Conservation (phyloP, 1,140 invertebrate genomes). For the Nephila pilipes region DNA sequence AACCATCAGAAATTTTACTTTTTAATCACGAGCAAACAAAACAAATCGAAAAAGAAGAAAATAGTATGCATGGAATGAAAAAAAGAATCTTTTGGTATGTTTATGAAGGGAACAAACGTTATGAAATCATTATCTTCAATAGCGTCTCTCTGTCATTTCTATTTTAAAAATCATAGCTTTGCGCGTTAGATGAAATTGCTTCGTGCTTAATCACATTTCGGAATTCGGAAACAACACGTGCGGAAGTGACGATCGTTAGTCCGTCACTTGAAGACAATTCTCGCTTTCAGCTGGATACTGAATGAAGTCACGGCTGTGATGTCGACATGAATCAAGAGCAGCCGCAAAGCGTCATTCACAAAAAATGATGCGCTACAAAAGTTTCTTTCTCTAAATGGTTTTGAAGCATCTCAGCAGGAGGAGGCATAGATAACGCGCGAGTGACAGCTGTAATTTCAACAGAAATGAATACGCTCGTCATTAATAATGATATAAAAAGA, state of each 20-base stretch:
- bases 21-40: too few species aligned
- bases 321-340: neutral
- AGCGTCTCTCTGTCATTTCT: neutral
- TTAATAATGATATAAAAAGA: too few species aligned
- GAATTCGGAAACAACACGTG: slow-evolving; percentile 30
- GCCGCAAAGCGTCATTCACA: neutral
- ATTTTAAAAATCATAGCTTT: neutral
- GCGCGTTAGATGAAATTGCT: neutral
- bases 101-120: neutral
- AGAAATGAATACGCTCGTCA: neutral
- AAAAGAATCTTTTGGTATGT: too few species aligned
- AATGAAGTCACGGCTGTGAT: neutral
- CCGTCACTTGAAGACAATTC: neutral
- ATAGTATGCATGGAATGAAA: too few species aligned
- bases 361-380: neutral
- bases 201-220: neutral
- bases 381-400: slow-evolving; percentile 5
- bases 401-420: neutral
- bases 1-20: too few species aligned
- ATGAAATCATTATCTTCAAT: neutral
- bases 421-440: slow-evolving; percentile 1
- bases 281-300: neutral
- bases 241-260: neutral
- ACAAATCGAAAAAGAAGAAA: too few species aligned
- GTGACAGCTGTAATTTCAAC: neutral